A percentile compares a stretch with the other conserved stretches of the same genome.
These are phyloP conservation scores for Tenualosa thibaudeaui DNA, from an alignment of 2,797 vertebrate species.

Conservation along the genomic window DNA sequence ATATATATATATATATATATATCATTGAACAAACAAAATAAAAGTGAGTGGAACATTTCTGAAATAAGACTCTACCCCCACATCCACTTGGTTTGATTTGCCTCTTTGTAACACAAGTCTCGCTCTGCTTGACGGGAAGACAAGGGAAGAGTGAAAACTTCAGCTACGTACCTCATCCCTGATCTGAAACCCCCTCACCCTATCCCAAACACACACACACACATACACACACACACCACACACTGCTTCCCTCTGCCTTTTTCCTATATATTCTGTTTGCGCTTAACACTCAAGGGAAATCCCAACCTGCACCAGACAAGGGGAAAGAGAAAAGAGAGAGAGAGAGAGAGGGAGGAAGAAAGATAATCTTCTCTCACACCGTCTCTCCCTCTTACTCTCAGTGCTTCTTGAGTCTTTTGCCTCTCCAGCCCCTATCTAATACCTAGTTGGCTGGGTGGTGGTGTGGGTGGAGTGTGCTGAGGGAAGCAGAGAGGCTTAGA, in stretches of 20 bases:
- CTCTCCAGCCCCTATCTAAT: background rate
- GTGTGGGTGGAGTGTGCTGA: background rate
- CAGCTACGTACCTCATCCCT: background rate
- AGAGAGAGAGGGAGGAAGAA: background rate
- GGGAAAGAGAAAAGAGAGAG: background rate
- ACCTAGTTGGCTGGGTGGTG: background rate
- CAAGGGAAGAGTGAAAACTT: background rate
- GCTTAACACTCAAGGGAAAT: background rate
- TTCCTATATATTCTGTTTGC: constrained; percentile 9
- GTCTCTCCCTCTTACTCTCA: background rate
- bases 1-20: too few relatives aligned
- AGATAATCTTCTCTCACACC: background rate
- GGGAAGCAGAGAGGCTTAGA: background rate
- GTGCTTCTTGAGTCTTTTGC: background rate
- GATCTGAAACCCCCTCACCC: too few relatives aligned
- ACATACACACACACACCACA: background rate
- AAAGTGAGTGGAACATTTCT: background rate
- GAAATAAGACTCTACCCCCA: background rate
- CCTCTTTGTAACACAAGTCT: background rate
- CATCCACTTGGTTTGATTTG: background rate
- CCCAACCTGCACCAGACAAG: background rate
- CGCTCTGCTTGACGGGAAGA: background rate
- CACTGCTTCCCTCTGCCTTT: background rate
- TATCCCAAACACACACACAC: background rate
- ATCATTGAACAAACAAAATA: background rate